Conservation (phyloP, 2,888 invertebrate species). For the Periphyllus acericola region DNA sequence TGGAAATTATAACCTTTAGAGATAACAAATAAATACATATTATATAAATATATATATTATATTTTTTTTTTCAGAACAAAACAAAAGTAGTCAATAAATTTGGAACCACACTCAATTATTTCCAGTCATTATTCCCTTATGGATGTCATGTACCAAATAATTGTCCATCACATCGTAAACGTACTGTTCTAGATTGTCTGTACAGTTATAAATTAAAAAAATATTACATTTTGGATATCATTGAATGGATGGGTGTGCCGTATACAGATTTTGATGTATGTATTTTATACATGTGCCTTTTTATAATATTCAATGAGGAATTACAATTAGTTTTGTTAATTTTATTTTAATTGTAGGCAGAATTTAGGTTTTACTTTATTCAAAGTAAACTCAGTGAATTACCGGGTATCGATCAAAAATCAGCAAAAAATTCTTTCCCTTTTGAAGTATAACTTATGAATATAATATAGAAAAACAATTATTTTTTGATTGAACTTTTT, state of each 20-base stretch:
- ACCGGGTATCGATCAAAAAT: constrained; percentile 35
- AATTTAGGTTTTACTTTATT: constrained; percentile 57
- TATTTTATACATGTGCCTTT: neutral
- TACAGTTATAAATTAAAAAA: constrained; percentile 73
- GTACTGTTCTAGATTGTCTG: constrained; percentile 86
- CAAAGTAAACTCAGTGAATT: constrained; percentile 53
- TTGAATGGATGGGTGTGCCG: constrained; percentile 76
- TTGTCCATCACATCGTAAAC: constrained; percentile 65
- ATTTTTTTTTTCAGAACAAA: constrained; percentile 70
- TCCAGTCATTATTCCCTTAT: constrained; percentile 79
- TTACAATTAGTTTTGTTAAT: neutral
- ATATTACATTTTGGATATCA: constrained; percentile 83
- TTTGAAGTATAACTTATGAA: constrained; percentile 35
- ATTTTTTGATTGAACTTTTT: neutral
- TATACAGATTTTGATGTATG: constrained; percentile 53
- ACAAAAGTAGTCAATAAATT: constrained; percentile 78
- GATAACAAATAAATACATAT: neutral
- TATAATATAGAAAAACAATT: neutral
- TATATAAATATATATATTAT: neutral
- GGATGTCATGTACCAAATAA: constrained; percentile 70
- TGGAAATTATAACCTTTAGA: constrained; percentile 27
- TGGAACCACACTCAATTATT: constrained; percentile 72
- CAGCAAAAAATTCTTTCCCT: constrained; percentile 23
- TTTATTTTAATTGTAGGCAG: constrained; percentile 41
- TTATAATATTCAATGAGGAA: neutral